Evolutionary conservation across 2,113 vertebrate species (phyloP).

Genomic region (Lepus americanus): DNA sequence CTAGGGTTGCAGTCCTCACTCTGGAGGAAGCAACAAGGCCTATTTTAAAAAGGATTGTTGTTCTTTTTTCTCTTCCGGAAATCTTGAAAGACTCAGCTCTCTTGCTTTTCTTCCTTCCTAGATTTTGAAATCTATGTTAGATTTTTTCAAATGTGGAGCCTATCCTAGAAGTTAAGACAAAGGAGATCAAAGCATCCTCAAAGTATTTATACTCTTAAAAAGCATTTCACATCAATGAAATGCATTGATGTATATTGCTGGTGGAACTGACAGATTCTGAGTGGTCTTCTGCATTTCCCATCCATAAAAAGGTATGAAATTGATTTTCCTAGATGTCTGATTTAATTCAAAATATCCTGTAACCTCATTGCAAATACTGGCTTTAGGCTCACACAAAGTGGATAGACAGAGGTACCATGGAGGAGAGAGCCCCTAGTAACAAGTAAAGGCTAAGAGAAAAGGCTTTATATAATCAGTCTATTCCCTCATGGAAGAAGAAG

Average conservation of each 20-base stretch:
- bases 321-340: neutral
- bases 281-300: neutral
- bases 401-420: neutral
- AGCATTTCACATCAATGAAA: neutral
- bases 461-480: neutral
- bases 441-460: neutral
- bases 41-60: neutral
- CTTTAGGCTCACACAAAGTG: slow-evolving; percentile 12
- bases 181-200: neutral
- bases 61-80: neutral
- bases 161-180: slow-evolving; percentile 15
- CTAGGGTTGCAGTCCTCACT: too few species aligned
- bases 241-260: neutral
- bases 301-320: neutral
- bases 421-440: neutral
- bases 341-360: slow-evolving; percentile 6
- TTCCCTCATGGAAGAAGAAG: slow-evolving; percentile 20
- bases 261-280: neutral
- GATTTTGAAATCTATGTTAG: neutral
- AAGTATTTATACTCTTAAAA: slow-evolving; percentile 9
- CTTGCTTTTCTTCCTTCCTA: neutral
- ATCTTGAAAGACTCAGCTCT: neutral
- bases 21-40: neutral
- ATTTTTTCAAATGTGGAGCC: neutral
- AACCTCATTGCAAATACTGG: slow-evolving; percentile 6